Evolutionary conservation across 2,888 invertebrate genomes (phyloP).

Genomic region (Anagyrus pseudococci): DNA sequence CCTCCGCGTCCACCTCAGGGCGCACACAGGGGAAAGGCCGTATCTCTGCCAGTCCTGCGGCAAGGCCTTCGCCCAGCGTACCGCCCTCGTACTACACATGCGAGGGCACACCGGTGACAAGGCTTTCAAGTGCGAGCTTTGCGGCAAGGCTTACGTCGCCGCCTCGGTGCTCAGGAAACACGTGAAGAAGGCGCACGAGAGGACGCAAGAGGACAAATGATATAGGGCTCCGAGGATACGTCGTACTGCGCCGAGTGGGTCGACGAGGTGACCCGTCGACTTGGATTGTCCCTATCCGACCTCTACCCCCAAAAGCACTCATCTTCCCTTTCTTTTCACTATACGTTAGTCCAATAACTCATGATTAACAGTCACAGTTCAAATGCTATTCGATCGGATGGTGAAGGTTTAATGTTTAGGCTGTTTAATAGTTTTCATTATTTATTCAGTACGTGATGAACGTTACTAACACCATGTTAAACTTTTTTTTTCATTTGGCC

Average conservation of each 20-base stretch:
- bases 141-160: conserved; percentile 59
- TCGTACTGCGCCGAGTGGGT: neutral
- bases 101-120: conserved; percentile 58
- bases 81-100: conserved; percentile 57
- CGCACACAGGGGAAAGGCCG: conserved; percentile 63
- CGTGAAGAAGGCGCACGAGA: conserved; percentile 50
- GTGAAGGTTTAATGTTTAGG: too few relatives aligned
- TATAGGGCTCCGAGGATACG: neutral
- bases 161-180: conserved; percentile 59
- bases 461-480: too few relatives aligned
- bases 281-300: too few relatives aligned
- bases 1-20: conserved; percentile 58
- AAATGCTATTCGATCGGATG: too few relatives aligned
- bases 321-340: too few relatives aligned
- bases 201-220: neutral
- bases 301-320: too few relatives aligned
- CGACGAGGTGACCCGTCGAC: neutral
- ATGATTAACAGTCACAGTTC: too few relatives aligned
- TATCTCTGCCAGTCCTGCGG: conserved; percentile 61
- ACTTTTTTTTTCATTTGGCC: too few relatives aligned
- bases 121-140: conserved; percentile 57
- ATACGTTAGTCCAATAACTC: too few relatives aligned
- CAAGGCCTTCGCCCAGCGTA: conserved; percentile 58
- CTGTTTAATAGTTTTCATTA: too few relatives aligned
- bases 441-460: too few relatives aligned